Evolutionary conservation across 2,888 invertebrate genomes (phyloP).

Genomic region (Eumerus sabulonum): DNA sequence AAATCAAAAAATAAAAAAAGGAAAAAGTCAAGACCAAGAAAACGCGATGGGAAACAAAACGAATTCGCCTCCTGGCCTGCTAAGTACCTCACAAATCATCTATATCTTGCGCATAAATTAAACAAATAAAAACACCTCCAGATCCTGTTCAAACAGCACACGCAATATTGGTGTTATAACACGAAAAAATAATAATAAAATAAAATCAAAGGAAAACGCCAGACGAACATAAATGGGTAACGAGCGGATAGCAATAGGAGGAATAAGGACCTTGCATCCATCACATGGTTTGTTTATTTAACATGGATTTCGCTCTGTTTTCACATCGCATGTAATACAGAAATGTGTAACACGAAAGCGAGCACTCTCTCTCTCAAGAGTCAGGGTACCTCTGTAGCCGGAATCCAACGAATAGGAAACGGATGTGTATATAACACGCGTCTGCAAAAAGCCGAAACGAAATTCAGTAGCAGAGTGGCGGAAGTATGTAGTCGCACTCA

Average conservation of each 20-base stretch:
- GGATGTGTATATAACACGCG: constrained; percentile 36
- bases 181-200: constrained; percentile 16
- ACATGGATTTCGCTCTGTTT: constrained; percentile 57
- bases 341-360: constrained; percentile 24
- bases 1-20: neutral
- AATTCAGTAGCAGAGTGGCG: neutral
- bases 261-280: constrained; percentile 9
- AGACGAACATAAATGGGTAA: constrained; percentile 13
- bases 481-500: too few relatives aligned
- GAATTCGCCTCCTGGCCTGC: constrained; percentile 30
- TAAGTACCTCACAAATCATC: constrained; percentile 61
- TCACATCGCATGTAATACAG: constrained; percentile 41
- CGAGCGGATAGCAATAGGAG: neutral
- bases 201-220: neutral
- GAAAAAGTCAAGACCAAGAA: neutral
- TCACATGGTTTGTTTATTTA: constrained; percentile 59
- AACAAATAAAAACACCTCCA: constrained; percentile 45
- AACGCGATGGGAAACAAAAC: constrained; percentile 30
- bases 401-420: neutral
- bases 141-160: constrained; percentile 46
- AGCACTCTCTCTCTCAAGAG: too few relatives aligned
- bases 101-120: constrained; percentile 57
- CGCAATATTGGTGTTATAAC: constrained; percentile 48
- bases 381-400: constrained; percentile 17
- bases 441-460: constrained; percentile 11